These are phyloP conservation scores for Timandra comae DNA, from an alignment of 2,888 invertebrate genomes.

Conservation along the genomic window DNA sequence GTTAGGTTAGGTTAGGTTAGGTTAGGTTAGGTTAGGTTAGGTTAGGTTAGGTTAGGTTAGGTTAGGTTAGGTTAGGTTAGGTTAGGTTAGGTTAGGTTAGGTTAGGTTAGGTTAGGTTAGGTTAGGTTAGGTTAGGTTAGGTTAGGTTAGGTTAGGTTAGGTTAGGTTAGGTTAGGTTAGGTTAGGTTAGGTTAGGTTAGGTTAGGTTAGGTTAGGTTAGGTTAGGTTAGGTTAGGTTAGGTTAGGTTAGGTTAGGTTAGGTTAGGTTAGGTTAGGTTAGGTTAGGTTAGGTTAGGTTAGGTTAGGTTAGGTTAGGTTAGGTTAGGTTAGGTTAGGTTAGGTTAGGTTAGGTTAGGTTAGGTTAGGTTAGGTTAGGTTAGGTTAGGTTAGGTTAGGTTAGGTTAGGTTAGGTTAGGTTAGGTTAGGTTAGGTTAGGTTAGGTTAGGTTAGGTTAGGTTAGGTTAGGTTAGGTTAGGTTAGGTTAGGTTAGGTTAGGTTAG, in stretches of 20 bases:
- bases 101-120: slow-evolving; percentile 1
- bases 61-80: slow-evolving; percentile 9
- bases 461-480: slow-evolving; percentile 20
- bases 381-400: slow-evolving; percentile 12
- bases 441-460: slow-evolving; percentile 19
- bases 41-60: slow-evolving; percentile 11
- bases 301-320: slow-evolving; percentile 1
- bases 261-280: slow-evolving; percentile 5
- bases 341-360: slow-evolving; percentile 10
- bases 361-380: slow-evolving; percentile 8
- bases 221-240: slow-evolving; percentile 3
- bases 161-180: slow-evolving; percentile 1
- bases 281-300: slow-evolving; percentile 4
- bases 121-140: neutral
- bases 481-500: slow-evolving; percentile 20
- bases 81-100: slow-evolving; percentile 4
- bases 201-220: slow-evolving; percentile 3
- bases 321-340: slow-evolving; percentile 10
- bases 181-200: neutral
- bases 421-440: slow-evolving; percentile 19
- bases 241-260: slow-evolving; percentile 10
- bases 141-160: slow-evolving; percentile 1
- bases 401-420: slow-evolving; percentile 16
- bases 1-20: slow-evolving; percentile 11
- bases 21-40: slow-evolving; percentile 10